Conservation (phyloP, 2,113 vertebrate genomes). For the Pedetes capensis region DNA sequence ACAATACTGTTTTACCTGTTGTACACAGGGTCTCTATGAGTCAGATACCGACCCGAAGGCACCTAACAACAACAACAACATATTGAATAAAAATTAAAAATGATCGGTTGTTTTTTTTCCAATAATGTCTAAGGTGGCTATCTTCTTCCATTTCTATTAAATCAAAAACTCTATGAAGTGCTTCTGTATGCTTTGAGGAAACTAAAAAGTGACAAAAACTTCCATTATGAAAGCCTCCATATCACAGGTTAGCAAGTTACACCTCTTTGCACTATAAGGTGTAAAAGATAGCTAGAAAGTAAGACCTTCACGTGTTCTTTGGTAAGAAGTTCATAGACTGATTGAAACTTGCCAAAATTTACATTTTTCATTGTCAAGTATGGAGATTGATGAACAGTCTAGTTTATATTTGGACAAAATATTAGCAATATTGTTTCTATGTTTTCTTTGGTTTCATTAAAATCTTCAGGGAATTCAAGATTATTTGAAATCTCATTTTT, state of each 20-base stretch:
- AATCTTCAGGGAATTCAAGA: not conserved
- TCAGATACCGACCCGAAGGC: too few species aligned
- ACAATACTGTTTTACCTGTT: too few species aligned
- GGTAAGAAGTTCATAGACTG: not conserved
- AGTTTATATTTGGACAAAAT: not conserved
- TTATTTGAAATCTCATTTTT: not conserved
- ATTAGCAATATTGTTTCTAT: not conserved
- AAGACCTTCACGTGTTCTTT: not conserved
- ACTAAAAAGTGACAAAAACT: not conserved
- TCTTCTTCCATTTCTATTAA: not conserved
- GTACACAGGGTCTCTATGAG: too few species aligned
- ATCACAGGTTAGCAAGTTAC: not conserved
- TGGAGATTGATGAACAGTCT: not conserved
- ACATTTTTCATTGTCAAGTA: not conserved
- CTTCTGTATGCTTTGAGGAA: not conserved
- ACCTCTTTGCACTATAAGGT: not conserved
- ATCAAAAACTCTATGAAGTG: not conserved
- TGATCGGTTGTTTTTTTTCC: not conserved
- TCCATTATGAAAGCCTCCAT: not conserved
- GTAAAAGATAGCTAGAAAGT: not conserved
- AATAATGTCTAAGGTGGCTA: not conserved
- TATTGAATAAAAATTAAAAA: not conserved
- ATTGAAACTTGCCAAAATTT: not conserved
- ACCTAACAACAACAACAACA: too few species aligned
- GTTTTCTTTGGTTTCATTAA: not conserved